Evolutionary conservation across 2,797 vertebrate species (phyloP).

Genomic region (Sebastes hopkinsi): DNA sequence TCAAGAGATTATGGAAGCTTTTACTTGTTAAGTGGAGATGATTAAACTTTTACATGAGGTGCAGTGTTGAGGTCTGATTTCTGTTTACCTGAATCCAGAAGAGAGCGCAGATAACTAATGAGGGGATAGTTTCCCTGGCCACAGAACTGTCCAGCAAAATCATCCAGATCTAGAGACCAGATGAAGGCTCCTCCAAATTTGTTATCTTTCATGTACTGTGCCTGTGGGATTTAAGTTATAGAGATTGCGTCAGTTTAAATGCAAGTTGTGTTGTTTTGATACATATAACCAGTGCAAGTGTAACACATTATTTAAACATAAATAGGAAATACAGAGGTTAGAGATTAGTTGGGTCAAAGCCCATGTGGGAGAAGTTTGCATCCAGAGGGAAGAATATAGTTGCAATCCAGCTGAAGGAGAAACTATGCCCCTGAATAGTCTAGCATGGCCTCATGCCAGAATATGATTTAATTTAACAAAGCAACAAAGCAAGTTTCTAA

Average conservation of each 20-base stretch:
- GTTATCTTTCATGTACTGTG: conserved; percentile 67
- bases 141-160: conserved; percentile 78
- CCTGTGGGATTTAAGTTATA: conserved; percentile 49
- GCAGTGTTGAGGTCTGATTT: neutral
- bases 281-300: neutral
- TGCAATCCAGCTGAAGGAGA: neutral
- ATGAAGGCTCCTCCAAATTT: conserved; percentile 75
- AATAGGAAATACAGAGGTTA: neutral
- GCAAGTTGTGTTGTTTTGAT: neutral
- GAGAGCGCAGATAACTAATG: conserved; percentile 58
- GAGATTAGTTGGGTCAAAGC: too few species aligned
- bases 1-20: neutral
- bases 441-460: neutral
- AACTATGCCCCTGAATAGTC: neutral
- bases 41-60: neutral
- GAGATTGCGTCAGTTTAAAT: neutral
- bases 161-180: conserved; percentile 79
- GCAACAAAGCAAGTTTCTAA: neutral
- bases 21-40: neutral
- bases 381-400: neutral
- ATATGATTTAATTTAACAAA: neutral
- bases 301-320: neutral
- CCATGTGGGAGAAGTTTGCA: neutral
- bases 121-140: conserved; percentile 74
- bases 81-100: conserved; percentile 67